Base-by-base conservation (phyloP, 2,797 vertebrate species). In the Leptodactylus fallax region DNA sequence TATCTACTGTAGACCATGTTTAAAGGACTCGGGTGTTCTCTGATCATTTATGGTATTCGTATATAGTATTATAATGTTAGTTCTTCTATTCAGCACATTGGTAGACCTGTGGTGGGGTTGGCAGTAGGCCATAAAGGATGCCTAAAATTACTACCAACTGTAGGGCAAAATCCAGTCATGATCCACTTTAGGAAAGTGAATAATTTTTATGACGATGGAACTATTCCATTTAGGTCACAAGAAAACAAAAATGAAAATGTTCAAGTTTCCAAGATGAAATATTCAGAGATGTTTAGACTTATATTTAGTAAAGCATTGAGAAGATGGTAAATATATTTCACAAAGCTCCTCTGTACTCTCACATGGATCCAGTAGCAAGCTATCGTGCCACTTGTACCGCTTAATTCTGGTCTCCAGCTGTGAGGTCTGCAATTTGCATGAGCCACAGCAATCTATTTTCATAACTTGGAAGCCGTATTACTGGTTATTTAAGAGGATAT, bases 381-480 rank as follows among this genome's bases (percentile, higher is more conserved):
- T 51, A 63, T 58, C 25, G 17, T 49, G 36, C 14, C 61, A 87
- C 79, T 65, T 47, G 51, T 71, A 47, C 6, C 17, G n/a, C 61
- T 23, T 51, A 61, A 63, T 23, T 81, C 58, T 81, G 87, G 63
- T 74, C 49, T 81, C 45, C 13, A 61, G 13, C 55, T 76, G 36
- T 19, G 69, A 85, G 58, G 49, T 11, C 55, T 81, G 79, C 87
- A 89, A 89, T 89, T 89, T 85, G 72, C 27, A 17, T 6, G 27
- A 82, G 83, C 83, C 87, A 49, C 87, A 88, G 21, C 7, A 53
- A 55, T 76, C 87, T 89, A 89, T 89, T 89, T 89, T 85, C 79
- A 89, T 51, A 60, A 36, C 23, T 65, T 51, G 13, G 45, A 79
- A 36, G 61, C 87, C 36, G 78, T 69, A 69, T 69, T 53, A 49